These are phyloP conservation scores for Helostoma temminkii DNA, from an alignment of 2,797 vertebrate genomes.

Conservation along the genomic window DNA sequence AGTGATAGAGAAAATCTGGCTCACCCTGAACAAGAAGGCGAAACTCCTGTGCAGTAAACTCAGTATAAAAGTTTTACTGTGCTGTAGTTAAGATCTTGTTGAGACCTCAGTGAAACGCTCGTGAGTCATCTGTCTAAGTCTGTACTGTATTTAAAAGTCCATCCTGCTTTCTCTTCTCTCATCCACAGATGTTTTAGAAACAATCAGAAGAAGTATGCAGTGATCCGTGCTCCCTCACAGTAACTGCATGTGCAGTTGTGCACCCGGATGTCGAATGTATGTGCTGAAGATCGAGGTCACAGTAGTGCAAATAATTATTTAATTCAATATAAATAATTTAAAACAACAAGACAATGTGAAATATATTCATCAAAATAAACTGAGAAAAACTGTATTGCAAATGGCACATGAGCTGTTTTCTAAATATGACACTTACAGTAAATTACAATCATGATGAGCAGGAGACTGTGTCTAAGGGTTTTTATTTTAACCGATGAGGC, in stretches of 20 bases:
- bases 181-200: not conserved
- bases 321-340: constrained; percentile 79
- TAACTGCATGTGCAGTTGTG: not conserved
- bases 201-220: not conserved
- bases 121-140: constrained; percentile 12
- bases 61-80: not conserved
- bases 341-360: constrained; percentile 59
- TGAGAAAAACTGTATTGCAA: constrained; percentile 50
- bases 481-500: constrained; percentile 45
- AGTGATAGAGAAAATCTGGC: constrained; percentile 5
- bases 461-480: constrained; percentile 40
- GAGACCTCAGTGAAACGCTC: not conserved
- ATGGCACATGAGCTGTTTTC: constrained; percentile 35
- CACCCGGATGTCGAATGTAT: constrained; percentile 11
- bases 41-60: not conserved
- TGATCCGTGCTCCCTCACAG: not conserved
- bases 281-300: constrained; percentile 47
- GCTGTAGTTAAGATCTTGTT: not conserved
- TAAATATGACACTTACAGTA: constrained; percentile 43
- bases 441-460: constrained; percentile 71
- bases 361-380: constrained; percentile 57
- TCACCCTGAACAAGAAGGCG: constrained; percentile 30
- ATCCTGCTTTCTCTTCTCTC: not conserved
- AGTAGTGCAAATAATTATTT: constrained; percentile 69
- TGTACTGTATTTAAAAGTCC: not conserved